Conservation (phyloP, 53 echinoderm and acorn worm species). For the Paelopatides confundens region DNA sequence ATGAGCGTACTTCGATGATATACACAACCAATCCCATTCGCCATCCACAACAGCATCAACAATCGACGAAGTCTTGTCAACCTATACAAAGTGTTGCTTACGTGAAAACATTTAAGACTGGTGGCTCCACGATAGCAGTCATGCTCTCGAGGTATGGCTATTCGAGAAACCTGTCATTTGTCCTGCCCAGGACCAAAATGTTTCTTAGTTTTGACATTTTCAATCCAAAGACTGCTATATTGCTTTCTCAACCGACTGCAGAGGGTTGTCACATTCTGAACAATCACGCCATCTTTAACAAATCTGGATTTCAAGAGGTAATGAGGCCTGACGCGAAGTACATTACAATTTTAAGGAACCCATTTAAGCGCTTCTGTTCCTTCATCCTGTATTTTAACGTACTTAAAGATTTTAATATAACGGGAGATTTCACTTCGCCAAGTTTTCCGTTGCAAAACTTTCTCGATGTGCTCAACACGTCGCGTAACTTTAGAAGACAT, state of each 20-base stretch:
- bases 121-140: conserved; percentile 35
- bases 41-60: no score
- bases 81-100: neutral
- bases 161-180: conserved; percentile 22
- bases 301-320: conserved; percentile 50
- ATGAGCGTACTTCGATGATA: no score
- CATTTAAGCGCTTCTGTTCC: conserved; percentile 60
- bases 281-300: conserved; percentile 69
- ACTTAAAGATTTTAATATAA: conserved; percentile 39
- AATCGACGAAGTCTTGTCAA: no score
- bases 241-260: neutral
- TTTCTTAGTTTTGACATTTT: neutral
- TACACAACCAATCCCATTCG: no score
- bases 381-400: conserved; percentile 29
- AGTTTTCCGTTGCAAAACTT: conserved; percentile 50
- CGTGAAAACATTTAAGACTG: neutral
- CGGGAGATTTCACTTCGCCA: neutral
- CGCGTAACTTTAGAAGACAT: conserved; percentile 29
- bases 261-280: conserved; percentile 24
- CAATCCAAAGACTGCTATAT: neutral
- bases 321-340: conserved; percentile 70
- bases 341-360: conserved; percentile 74
- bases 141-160: conserved; percentile 46
- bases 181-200: neutral
- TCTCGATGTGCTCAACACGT: conserved; percentile 36